Conservation (phyloP, 2,888 invertebrate species). For the Protonemura montana region DNA sequence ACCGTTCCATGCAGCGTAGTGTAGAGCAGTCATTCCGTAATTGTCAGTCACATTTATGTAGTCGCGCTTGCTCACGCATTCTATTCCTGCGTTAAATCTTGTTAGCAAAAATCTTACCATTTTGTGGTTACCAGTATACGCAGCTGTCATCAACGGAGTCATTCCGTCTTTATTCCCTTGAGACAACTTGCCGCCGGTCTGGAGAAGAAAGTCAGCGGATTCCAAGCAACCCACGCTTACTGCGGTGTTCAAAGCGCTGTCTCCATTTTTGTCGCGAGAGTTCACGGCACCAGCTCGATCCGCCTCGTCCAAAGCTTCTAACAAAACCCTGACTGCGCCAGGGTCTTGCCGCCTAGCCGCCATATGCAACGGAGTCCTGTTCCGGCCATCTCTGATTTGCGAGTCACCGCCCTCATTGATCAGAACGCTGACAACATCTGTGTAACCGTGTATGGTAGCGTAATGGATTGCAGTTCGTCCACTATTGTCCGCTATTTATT, state of each 20-base stretch:
- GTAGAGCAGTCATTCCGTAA: too few species aligned
- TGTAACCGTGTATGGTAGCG: too few species aligned
- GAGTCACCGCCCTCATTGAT: slow-evolving; percentile 31
- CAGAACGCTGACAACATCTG: slow-evolving; percentile 28
- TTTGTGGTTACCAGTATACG: too few species aligned
- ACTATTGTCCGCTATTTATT: too few species aligned
- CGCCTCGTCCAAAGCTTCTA: not conserved
- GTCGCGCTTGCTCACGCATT: too few species aligned
- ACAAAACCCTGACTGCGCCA: not conserved
- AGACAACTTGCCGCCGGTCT: not conserved
- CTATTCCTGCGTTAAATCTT: too few species aligned
- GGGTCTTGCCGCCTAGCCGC: not conserved
- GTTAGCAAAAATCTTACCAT: too few species aligned
- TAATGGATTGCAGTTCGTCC: too few species aligned
- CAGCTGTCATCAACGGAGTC: not conserved
- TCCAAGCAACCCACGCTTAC: not conserved
- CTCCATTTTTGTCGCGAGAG: not conserved
- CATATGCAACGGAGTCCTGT: slow-evolving; percentile 7
- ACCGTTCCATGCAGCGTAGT: too few species aligned
- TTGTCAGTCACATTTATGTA: too few species aligned
- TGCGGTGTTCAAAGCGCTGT: not conserved
- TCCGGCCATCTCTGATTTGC: too few species aligned
- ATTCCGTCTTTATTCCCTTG: not conserved
- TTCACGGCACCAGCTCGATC: not conserved
- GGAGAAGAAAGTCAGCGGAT: not conserved